Evolutionary conservation across 2,888 invertebrate species (phyloP), one percentile per base, ranked within the genome.

Genomic region (Metacarcinus magister): DNA sequence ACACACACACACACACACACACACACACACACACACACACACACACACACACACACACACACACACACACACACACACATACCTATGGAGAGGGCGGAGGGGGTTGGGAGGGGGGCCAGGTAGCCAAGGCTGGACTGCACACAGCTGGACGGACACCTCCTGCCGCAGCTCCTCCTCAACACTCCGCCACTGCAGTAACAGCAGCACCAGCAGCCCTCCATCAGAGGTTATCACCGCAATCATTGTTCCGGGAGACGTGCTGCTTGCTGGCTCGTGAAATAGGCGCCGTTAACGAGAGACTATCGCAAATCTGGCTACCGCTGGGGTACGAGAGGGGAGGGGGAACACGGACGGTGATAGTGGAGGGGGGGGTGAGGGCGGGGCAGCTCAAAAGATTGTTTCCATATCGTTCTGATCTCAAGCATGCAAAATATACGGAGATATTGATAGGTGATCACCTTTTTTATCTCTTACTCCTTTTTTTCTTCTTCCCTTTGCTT

Each of bases 231-330:
- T 87, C 87, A 39, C 87, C 19, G 19, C n/a, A 23, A 87, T 87
- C 87, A 19, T 3, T 87, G 87, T 87, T 87, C 87, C 87, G 87
- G 87, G 87, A 87, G 87, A 87, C 87, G 87, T 39, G 87, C 87
- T 87, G 87, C 87, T 87, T 87, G 87, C 87, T 87, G 87, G 87
- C 87, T 87, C 87, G 87, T 87, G 87, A 87, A 87, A 87, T 87
- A 87, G 87, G 87, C 87, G 39, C 87, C 87, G 87, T 87, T 87
- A 87, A 87, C 87, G 87, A 87, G 87, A 87, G 87, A 87, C 87
- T 87, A 87, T 87, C 87, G 87, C 87, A 39, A 39, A 87, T 87
- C 87, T 87, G 87, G 87, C 87, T 87, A 87, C 87, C 39, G 87
- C 87, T 39, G 87, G 87, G 87, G 87, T 32, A 5, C 39, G 13